These are phyloP conservation scores for Leuciscus idus DNA, from an alignment of 2,113 vertebrate species.

Conservation along the genomic window DNA sequence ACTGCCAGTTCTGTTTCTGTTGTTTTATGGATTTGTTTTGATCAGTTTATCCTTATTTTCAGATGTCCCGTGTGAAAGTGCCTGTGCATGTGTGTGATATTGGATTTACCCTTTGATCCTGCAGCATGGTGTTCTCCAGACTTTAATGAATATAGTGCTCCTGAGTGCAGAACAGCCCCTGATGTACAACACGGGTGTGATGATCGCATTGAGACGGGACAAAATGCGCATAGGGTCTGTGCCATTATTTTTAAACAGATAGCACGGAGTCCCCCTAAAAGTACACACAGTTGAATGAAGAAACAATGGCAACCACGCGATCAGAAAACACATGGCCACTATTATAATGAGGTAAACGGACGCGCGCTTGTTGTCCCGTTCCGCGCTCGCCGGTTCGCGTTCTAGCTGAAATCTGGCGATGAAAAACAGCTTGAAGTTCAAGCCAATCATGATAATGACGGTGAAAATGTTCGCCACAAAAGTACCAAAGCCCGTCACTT, in stretches of 20 bases:
- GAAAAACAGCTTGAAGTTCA: slow-evolving; percentile 74
- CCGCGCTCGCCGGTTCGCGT: slow-evolving; percentile 66
- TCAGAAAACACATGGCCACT: slow-evolving; percentile 73
- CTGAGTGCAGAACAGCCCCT: slow-evolving; percentile 70
- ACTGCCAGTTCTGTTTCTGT: too few relatives aligned
- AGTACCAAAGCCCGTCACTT: slow-evolving; percentile 66
- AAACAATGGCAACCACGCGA: slow-evolving; percentile 75
- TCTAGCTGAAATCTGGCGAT: slow-evolving; percentile 75
- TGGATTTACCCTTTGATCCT: slow-evolving; percentile 49
- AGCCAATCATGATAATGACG: slow-evolving; percentile 75
- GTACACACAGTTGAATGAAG: slow-evolving; percentile 65
- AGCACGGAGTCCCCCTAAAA: slow-evolving; percentile 63
- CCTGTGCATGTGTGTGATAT: background rate
- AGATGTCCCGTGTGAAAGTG: background rate
- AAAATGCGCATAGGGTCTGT: slow-evolving; percentile 73
- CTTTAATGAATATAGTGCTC: slow-evolving; percentile 62
- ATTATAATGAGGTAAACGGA: slow-evolving; percentile 75
- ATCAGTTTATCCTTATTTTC: background rate
- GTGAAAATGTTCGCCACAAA: slow-evolving; percentile 71
- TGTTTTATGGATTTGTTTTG: too few relatives aligned
- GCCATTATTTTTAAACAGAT: slow-evolving; percentile 71
- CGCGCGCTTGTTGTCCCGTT: slow-evolving; percentile 72
- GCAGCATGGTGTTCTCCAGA: slow-evolving; percentile 66
- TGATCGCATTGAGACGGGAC: slow-evolving; percentile 71
- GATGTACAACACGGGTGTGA: slow-evolving; percentile 77